Percentiles rank a stretch among this genome's conserved stretches.
Conservation (phyloP, 1,140 invertebrate genomes). For the Radopholus similis region DNA sequence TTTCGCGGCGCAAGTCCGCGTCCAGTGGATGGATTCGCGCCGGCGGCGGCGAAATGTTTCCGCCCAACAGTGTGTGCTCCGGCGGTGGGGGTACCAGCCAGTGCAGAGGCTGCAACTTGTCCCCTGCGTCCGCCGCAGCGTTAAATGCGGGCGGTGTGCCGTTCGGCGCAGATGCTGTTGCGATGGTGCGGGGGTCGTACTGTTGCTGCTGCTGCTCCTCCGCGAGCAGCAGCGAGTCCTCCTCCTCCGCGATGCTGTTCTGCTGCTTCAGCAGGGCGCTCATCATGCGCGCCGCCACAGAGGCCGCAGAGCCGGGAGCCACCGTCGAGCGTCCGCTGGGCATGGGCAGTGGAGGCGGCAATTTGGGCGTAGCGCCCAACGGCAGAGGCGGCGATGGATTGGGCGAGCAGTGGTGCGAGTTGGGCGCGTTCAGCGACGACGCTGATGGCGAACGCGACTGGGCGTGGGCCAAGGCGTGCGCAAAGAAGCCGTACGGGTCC, state of each 20-base stretch:
- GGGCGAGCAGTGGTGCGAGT: constrained; percentile 9
- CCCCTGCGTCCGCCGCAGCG: background rate
- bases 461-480: background rate
- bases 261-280: constrained; percentile 10
- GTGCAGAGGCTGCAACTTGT: background rate
- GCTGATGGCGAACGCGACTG: constrained; percentile 14
- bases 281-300: constrained; percentile 15
- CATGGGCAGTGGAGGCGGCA: too few relatives aligned
- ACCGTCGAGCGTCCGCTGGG: too few relatives aligned
- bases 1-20: constrained; percentile 1
- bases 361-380: background rate
- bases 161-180: constrained; percentile 6
- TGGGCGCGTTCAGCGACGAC: background rate
- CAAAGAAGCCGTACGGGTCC: background rate
- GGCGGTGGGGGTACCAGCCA: constrained; percentile 6
- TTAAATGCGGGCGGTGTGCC: background rate
- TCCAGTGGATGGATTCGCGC: constrained; percentile 10
- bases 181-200: too few relatives aligned
- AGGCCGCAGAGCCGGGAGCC: background rate
- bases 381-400: constrained; percentile 9
- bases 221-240: constrained; percentile 1
- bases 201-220: constrained; percentile 2
- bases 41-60: constrained; percentile 11
- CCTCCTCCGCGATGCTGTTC: constrained; percentile 17
- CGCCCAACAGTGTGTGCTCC: background rate